Conservation (phyloP, 2,888 invertebrate species). For the Osmoderma eremita region DNA sequence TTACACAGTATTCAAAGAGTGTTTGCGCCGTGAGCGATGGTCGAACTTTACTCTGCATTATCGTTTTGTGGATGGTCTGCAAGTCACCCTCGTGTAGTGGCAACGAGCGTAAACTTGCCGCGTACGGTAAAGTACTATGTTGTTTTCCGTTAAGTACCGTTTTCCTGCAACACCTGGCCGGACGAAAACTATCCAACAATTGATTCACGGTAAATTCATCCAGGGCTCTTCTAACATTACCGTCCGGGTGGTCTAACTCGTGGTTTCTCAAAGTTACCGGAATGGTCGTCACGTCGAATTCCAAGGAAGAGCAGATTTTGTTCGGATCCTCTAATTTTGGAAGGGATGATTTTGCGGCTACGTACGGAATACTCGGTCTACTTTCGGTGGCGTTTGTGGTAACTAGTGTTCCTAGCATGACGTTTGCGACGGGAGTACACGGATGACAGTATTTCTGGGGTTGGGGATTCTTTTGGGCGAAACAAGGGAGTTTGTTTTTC, state of each 20-base stretch:
- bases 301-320: slow-evolving; percentile 42
- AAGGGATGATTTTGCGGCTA: slow-evolving; percentile 43
- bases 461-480: not conserved
- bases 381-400: slow-evolving; percentile 30
- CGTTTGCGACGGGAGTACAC: not conserved
- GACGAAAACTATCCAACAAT: slow-evolving; percentile 45
- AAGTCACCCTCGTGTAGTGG: slow-evolving; percentile 43
- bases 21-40: slow-evolving; percentile 31
- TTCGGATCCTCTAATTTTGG: slow-evolving; percentile 42
- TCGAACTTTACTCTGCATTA: slow-evolving; percentile 40
- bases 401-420: not conserved
- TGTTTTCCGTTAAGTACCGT: slow-evolving; percentile 45
- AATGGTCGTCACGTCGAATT: slow-evolving; percentile 31
- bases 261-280: slow-evolving; percentile 17
- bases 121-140: slow-evolving; percentile 43
- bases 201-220: slow-evolving; percentile 39
- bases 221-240: slow-evolving; percentile 19
- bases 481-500: slow-evolving; percentile 7
- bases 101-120: slow-evolving; percentile 49
- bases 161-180: slow-evolving; percentile 48
- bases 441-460: not conserved
- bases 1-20: slow-evolving; percentile 46
- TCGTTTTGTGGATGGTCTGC: slow-evolving; percentile 24
- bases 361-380: slow-evolving; percentile 45
- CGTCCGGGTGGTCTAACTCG: slow-evolving; percentile 27